A percentile compares a stretch with the other conserved stretches of the same genome.
Conservation (phyloP, 1,140 invertebrate species). For the Anastrepha obliqua region DNA sequence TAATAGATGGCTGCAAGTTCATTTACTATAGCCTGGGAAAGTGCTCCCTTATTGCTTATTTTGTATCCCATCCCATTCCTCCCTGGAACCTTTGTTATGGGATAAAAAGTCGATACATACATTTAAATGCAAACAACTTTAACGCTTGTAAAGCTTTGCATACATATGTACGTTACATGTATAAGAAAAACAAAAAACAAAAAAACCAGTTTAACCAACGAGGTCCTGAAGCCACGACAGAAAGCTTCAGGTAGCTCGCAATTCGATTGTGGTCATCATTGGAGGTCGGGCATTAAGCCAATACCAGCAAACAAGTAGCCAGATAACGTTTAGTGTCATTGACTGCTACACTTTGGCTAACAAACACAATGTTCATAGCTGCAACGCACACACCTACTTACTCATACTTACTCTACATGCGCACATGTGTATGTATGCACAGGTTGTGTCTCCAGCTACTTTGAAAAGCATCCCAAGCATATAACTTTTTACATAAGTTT, state of each 20-base stretch:
- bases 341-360: neutral
- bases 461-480: neutral
- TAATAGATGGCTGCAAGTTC: no score
- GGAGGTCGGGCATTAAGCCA: neutral
- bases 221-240: neutral
- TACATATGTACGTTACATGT: neutral
- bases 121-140: neutral
- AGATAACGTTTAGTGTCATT: conserved; percentile 12
- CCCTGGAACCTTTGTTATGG: neutral
- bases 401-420: neutral
- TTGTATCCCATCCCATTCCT: neutral
- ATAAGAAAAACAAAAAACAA: no score
- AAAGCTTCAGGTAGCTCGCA: no score
- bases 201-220: neutral
- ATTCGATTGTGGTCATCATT: neutral
- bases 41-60: neutral
- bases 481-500: neutral
- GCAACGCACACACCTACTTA: neutral
- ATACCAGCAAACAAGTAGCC: neutral
- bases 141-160: no score
- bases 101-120: neutral
- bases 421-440: neutral
- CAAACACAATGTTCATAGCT: neutral
- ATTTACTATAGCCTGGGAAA: no score
- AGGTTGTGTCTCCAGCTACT: no score